Percentiles rank a stretch among this genome's conserved stretches.
Conservation (phyloP, 2,888 invertebrate genomes). For the Desoria tigrina region DNA sequence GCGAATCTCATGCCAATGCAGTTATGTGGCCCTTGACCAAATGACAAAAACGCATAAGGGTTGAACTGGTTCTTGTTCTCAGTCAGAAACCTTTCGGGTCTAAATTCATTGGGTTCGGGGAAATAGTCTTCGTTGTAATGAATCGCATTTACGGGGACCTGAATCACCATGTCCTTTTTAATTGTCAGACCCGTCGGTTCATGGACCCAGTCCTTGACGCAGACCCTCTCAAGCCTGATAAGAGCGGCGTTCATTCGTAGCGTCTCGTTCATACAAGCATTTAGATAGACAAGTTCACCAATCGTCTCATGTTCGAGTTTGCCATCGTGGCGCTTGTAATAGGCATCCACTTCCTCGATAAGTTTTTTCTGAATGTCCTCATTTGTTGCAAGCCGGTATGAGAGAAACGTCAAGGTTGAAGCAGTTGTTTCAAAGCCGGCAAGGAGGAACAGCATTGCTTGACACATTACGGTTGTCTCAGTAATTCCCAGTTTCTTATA, state of each 20-base stretch:
- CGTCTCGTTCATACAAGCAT: constrained; percentile 38
- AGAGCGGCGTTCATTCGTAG: constrained; percentile 35
- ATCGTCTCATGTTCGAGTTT: constrained; percentile 36
- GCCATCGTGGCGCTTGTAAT: constrained; percentile 30
- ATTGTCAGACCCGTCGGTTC: constrained; percentile 25
- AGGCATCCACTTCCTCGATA: constrained; percentile 32
- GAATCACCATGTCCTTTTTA: constrained; percentile 26
- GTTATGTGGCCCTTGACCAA: constrained; percentile 43
- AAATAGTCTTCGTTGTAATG: constrained; percentile 37
- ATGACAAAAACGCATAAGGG: constrained; percentile 38
- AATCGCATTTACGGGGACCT: constrained; percentile 27
- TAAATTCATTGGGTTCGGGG: constrained; percentile 29
- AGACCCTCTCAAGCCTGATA: constrained; percentile 36
- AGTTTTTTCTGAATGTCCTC: constrained; percentile 25
- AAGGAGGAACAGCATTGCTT: constrained; percentile 34
- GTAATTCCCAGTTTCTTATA: constrained; percentile 34
- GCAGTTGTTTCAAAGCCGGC: constrained; percentile 44
- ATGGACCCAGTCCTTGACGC: constrained; percentile 38
- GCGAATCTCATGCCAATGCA: constrained; percentile 47
- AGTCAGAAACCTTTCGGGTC: constrained; percentile 42
- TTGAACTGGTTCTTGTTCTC: constrained; percentile 42
- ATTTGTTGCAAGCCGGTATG: constrained; percentile 30
- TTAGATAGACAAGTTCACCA: constrained; percentile 32
- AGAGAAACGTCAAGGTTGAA: constrained; percentile 31
- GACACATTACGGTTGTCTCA: constrained; percentile 33